phyloP scores from a whole-genome alignment of 2,797 vertebrate species.

The Cossypha polioptera region DNA sequence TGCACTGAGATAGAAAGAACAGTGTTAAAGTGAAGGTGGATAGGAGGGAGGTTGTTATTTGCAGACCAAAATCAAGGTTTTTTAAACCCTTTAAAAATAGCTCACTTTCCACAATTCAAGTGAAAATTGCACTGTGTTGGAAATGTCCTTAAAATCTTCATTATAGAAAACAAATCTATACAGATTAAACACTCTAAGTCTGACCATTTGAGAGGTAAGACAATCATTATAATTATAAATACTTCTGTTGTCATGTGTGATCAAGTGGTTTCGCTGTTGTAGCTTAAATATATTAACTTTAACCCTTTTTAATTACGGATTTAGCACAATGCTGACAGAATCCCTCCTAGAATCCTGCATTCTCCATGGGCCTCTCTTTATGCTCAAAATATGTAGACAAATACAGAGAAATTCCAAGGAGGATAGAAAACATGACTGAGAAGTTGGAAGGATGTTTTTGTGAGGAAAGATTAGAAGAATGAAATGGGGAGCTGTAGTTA shows the following conservation, averaged over 20 bases:
- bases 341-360: slow-evolving; percentile 2
- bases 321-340: slow-evolving; percentile 18
- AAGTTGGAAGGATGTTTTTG: slow-evolving; percentile 54
- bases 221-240: slow-evolving; percentile 60
- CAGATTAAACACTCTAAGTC: slow-evolving; percentile 58
- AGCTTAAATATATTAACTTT: slow-evolving; percentile 64
- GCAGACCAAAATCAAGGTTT: neutral
- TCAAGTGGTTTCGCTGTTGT: slow-evolving; percentile 48
- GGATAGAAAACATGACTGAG: slow-evolving; percentile 58
- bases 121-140: neutral
- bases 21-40: neutral
- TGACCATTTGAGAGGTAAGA: slow-evolving; percentile 58
- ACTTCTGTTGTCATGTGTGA: slow-evolving; percentile 58
- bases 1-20: neutral
- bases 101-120: neutral
- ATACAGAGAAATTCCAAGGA: slow-evolving; percentile 51
- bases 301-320: slow-evolving; percentile 60
- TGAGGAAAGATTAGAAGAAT: slow-evolving; percentile 39
- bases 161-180: slow-evolving; percentile 49
- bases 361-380: slow-evolving; percentile 47
- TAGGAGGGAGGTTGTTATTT: neutral
- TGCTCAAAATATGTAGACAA: slow-evolving; percentile 54
- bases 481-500: slow-evolving; percentile 37
- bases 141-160: slow-evolving; percentile 39
- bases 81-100: neutral